These are phyloP conservation scores for Diadumene lineata DNA, from an alignment of 92 coral and sea anemone species.

Conservation along the genomic window DNA sequence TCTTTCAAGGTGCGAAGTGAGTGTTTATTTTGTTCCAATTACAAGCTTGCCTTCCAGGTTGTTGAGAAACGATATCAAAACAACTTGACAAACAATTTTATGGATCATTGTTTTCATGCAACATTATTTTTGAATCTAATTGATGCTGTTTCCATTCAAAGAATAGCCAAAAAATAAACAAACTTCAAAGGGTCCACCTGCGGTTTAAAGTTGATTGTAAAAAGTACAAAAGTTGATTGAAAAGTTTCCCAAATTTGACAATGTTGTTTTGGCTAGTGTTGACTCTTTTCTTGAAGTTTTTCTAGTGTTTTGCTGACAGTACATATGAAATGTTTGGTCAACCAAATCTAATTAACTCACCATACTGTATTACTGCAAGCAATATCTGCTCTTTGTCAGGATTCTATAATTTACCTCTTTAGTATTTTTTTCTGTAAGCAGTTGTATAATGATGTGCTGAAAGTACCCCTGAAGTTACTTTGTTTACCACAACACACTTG, in stretches of 20 bases:
- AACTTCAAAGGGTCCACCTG: conserved; percentile 5
- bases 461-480: no score
- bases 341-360: no score
- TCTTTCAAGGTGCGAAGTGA: conserved; percentile 20
- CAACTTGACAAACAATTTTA: conserved; percentile 25
- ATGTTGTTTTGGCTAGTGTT: neutral
- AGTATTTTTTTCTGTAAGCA: no score
- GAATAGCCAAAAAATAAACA: conserved; percentile 7
- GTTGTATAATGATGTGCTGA: no score
- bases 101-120: conserved; percentile 6
- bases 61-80: conserved; percentile 12
- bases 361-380: no score
- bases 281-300: neutral
- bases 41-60: conserved; percentile 13
- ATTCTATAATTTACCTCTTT: no score
- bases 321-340: neutral
- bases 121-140: neutral
- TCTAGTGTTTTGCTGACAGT: neutral
- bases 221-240: neutral
- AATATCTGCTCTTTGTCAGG: no score
- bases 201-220: conserved; percentile 20
- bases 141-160: conserved; percentile 2
- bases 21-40: conserved; percentile 3
- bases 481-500: no score
- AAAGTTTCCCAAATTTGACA: conserved; percentile 7